Evolutionary conservation across 2,888 invertebrate genomes (phyloP), one percentile per base, ranked within the genome.

Genomic region (Furcula furcula): DNA sequence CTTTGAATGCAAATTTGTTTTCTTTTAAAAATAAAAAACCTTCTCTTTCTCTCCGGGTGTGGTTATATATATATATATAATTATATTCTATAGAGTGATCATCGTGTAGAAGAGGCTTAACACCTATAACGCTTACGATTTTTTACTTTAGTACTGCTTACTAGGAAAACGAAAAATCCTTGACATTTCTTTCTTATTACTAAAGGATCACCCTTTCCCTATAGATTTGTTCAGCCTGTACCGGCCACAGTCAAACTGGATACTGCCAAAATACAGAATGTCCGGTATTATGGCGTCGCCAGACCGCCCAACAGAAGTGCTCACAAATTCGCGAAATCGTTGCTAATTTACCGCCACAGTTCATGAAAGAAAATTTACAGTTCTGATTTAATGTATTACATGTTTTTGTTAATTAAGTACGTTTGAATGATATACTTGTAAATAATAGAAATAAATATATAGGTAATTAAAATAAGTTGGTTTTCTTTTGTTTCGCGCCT

Each of bases 151-250:
- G n/a, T n/a, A n/a, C n/a, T n/a, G n/a, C n/a, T n/a, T n/a, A n/a
- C n/a, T n/a, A n/a, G n/a, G n/a, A n/a, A n/a, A n/a, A n/a, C n/a
- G n/a, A n/a, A n/a, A n/a, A n/a, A n/a, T n/a, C n/a, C n/a, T n/a
- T n/a, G n/a, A n/a, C n/a, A n/a, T n/a, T n/a, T n/a, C n/a, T n/a
- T n/a, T n/a, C n/a, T n/a, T n/a, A n/a, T n/a, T n/a, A n/a, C n/a
- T n/a, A n/a, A n/a, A n/a, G n/a, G n/a, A 16, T 7, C 11, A 1
- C 11, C 10, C 7, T 19, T 15, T 31, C 7, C 1, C 1, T 10
- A 6, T 67, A 88, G 87, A 75, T 87, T 14, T 88, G 88, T 41
- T 40, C 57, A 1, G 77, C 84, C 0, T 88, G 88, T 36, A 67
- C 73, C 31, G 80, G 83, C 0, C 82, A 86, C 55, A 34, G 23